Evolutionary conservation across 2,797 vertebrate species (phyloP).

Genomic region (Sebastes steindachneri): DNA sequence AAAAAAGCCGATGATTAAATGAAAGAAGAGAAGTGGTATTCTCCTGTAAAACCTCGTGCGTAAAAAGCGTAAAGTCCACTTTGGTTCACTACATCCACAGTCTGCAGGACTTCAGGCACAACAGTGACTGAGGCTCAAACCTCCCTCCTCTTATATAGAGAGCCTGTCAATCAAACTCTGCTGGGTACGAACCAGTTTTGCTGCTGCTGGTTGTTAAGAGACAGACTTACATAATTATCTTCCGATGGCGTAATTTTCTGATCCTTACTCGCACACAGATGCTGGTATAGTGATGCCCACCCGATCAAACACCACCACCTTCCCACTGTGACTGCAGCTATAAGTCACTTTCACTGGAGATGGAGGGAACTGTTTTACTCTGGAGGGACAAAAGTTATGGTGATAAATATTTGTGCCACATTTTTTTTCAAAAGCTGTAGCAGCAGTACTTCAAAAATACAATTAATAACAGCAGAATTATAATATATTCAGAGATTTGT

Average conservation of each 20-base stretch:
- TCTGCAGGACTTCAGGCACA: constrained; percentile 51
- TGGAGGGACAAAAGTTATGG: background rate
- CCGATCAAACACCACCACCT: constrained; percentile 13
- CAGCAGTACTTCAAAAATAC: background rate
- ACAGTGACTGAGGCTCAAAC: constrained; percentile 50
- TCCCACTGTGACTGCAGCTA: constrained; percentile 18
- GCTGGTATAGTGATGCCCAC: constrained; percentile 29
- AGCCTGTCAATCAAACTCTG: constrained; percentile 82
- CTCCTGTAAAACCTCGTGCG: constrained; percentile 49
- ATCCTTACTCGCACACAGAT: constrained; percentile 54
- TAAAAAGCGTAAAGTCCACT: constrained; percentile 73
- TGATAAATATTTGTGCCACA: background rate
- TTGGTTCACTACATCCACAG: constrained; percentile 72
- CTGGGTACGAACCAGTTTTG: constrained; percentile 53
- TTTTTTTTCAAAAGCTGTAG: background rate
- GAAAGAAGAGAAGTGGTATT: constrained; percentile 35
- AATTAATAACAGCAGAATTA: background rate
- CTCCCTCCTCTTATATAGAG: constrained; percentile 83
- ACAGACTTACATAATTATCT: constrained; percentile 82
- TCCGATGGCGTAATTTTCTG: constrained; percentile 77
- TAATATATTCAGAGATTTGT: background rate
- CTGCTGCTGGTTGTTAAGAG: constrained; percentile 67
- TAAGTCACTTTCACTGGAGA: constrained; percentile 46
- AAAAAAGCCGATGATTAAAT: constrained; percentile 15
- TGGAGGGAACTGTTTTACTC: constrained; percentile 19